Conservation (phyloP, 23 tunicate species). For the Trididemnum clinides region DNA sequence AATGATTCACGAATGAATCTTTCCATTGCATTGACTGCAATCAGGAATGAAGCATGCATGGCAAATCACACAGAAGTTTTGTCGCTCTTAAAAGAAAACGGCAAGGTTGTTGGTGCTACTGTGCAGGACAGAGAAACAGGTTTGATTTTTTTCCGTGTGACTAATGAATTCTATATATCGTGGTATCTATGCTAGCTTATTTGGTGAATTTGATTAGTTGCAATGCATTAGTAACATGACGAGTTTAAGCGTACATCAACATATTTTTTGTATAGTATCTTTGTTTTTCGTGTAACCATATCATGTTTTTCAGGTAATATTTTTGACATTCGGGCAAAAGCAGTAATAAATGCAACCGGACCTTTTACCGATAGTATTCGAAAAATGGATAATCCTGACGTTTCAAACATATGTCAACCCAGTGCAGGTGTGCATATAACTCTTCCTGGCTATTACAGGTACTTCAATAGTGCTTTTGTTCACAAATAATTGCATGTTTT, state of each 20-base stretch:
- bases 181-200: too few relatives aligned
- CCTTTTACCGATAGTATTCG: slow-evolving; percentile 88
- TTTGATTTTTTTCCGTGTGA: too few relatives aligned
- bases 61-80: slow-evolving; percentile 79
- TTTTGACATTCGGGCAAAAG: slow-evolving; percentile 75
- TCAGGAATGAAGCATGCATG: slow-evolving; percentile 78
- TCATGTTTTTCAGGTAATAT: slow-evolving; percentile 36
- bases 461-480: not conserved
- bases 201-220: too few relatives aligned
- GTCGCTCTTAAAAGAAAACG: slow-evolving; percentile 51
- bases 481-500: too few relatives aligned
- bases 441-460: slow-evolving; percentile 94
- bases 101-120: slow-evolving; percentile 57
- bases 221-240: too few relatives aligned
- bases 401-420: slow-evolving; percentile 80
- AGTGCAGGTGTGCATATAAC: slow-evolving; percentile 94
- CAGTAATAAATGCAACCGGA: slow-evolving; percentile 85
- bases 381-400: slow-evolving; percentile 60
- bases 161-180: too few relatives aligned
- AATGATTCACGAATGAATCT: slow-evolving; percentile 92
- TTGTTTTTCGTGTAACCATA: too few relatives aligned
- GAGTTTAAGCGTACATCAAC: too few relatives aligned
- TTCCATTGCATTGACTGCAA: slow-evolving; percentile 81
- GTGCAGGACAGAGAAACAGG: slow-evolving; percentile 63
- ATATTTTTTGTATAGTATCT: too few relatives aligned